Evolutionary conservation across 2,888 invertebrate species (phyloP).

Genomic region (Merodon equestris): DNA sequence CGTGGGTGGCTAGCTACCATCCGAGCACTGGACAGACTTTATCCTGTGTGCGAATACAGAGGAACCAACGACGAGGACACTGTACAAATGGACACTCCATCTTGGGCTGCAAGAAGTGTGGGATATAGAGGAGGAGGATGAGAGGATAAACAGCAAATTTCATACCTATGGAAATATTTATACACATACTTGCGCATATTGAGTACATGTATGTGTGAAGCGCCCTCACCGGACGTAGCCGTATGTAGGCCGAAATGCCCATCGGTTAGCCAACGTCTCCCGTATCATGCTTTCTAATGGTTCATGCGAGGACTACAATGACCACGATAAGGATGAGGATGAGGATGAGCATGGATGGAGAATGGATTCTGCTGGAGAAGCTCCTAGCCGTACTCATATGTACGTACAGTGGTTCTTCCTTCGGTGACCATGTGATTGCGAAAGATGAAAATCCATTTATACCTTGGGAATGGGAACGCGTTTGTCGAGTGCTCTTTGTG

Average conservation of each 20-base stretch:
- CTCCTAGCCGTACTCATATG: constrained; percentile 35
- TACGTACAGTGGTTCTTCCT: constrained; percentile 40
- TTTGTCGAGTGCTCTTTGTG: constrained; percentile 66
- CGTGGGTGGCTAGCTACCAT: constrained; percentile 67
- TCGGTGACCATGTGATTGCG: constrained; percentile 63
- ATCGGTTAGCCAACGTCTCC: constrained; percentile 64
- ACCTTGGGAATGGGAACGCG: constrained; percentile 63
- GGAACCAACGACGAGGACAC: constrained; percentile 46
- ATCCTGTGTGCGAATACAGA: constrained; percentile 15
- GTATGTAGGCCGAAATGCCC: constrained; percentile 65
- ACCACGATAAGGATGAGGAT: constrained; percentile 71
- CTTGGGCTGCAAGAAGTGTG: constrained; percentile 2
- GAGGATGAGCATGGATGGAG: constrained; percentile 24
- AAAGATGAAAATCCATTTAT: constrained; percentile 68
- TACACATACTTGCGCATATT: constrained; percentile 18
- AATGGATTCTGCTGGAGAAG: constrained; percentile 42
- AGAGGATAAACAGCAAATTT: constrained; percentile 50
- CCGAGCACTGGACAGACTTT: constrained; percentile 50
- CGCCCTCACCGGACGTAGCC: constrained; percentile 22
- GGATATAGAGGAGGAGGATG: constrained; percentile 29
- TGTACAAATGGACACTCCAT: constrained; percentile 59
- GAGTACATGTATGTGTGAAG: constrained; percentile 11
- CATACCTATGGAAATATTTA: constrained; percentile 58
- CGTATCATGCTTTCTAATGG: constrained; percentile 62
- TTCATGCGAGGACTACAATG: constrained; percentile 63